These are phyloP conservation scores for Lytechinus variegatus DNA, from an alignment of 35 echinoderm and acorn worm genomes.

Conservation along the genomic window DNA sequence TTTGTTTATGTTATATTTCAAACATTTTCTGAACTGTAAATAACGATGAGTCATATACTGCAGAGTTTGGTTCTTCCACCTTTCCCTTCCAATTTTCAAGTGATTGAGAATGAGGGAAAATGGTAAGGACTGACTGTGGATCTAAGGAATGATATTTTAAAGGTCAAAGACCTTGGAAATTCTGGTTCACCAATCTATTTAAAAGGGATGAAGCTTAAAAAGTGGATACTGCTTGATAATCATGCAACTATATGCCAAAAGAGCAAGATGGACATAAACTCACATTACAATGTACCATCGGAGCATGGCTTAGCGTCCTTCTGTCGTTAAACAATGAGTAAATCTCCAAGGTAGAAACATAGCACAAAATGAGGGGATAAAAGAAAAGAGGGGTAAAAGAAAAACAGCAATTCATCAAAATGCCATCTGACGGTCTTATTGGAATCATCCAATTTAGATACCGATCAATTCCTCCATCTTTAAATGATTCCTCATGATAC, in stretches of 20 bases:
- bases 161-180: neutral
- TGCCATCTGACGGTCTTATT: neutral
- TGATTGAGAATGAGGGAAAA: neutral
- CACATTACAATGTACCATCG: neutral
- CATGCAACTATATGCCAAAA: neutral
- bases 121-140: neutral
- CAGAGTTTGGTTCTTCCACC: neutral
- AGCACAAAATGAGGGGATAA: neutral
- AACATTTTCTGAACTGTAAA: neutral
- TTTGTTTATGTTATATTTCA: neutral
- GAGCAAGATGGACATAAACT: neutral
- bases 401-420: constrained; percentile 1
- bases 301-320: neutral
- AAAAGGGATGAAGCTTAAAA: neutral
- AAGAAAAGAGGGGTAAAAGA: neutral
- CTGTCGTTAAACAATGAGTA: neutral
- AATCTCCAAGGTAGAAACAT: neutral
- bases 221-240: neutral
- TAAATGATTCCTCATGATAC: neutral
- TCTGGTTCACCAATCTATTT: neutral
- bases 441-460: constrained; percentile 19
- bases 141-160: neutral
- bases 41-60: neutral
- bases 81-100: neutral
- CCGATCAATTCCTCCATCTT: neutral